phyloP scores from a whole-genome alignment of 2,888 invertebrate species.

The Zygothrica quintamaculata region DNA sequence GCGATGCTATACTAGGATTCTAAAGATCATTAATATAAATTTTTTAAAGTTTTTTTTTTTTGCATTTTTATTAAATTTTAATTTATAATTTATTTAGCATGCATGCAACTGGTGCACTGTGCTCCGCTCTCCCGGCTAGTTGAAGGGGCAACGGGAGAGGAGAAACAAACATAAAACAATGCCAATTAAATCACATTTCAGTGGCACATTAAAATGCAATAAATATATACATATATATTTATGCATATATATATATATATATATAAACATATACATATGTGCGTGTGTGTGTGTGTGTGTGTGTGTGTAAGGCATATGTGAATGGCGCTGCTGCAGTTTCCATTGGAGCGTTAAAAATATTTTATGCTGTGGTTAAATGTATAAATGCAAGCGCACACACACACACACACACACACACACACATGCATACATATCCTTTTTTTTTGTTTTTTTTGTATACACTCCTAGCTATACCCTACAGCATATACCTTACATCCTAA shows the following conservation, averaged over 20 bases:
- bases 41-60: too few relatives aligned
- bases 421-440: too few relatives aligned
- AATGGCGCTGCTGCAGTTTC: constrained; percentile 19
- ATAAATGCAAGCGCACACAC: constrained; percentile 21
- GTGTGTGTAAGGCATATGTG: constrained; percentile 21
- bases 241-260: neutral
- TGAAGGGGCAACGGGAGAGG: neutral
- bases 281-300: constrained; percentile 15
- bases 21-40: too few relatives aligned
- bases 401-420: too few relatives aligned
- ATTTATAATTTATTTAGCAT: neutral
- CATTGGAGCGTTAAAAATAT: constrained; percentile 71
- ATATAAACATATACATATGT: neutral
- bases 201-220: constrained; percentile 80
- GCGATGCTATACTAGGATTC: too few relatives aligned
- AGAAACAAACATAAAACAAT: constrained; percentile 55
- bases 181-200: constrained; percentile 79
- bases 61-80: too few relatives aligned
- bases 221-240: constrained; percentile 46
- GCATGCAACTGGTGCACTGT: constrained; percentile 38
- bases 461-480: neutral
- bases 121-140: constrained; percentile 22
- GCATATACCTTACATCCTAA: neutral
- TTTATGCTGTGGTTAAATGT: constrained; percentile 62
- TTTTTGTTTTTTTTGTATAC: neutral